Percentiles rank a stretch among this genome's conserved stretches.
phyloP scores from a whole-genome alignment of 2,888 invertebrate genomes.

The Chromoteleia sp. region DNA sequence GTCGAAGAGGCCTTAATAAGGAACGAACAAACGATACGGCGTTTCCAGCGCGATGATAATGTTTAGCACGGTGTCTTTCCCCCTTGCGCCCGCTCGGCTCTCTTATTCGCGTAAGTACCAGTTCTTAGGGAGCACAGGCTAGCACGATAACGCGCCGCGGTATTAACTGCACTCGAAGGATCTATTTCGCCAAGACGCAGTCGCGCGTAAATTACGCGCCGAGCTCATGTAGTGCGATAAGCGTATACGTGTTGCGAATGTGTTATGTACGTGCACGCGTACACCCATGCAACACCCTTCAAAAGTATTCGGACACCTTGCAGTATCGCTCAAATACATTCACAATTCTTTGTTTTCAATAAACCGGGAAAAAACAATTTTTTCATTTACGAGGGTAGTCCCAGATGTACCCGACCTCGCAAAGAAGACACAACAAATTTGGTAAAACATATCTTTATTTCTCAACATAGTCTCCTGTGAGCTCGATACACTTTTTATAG shows the following conservation, averaged over 20 bases:
- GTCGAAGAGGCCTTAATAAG: slow-evolving; percentile 63
- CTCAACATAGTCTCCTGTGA: no score
- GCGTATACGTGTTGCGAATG: slow-evolving; percentile 13
- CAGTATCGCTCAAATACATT: slow-evolving; percentile 7
- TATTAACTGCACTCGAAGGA: slow-evolving; percentile 66
- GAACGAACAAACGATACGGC: slow-evolving; percentile 60
- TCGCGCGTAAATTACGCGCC: slow-evolving; percentile 67
- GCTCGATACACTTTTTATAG: no score
- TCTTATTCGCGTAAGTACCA: slow-evolving; percentile 48
- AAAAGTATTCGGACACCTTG: slow-evolving; percentile 21
- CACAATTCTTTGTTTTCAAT: neutral
- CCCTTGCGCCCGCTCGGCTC: slow-evolving; percentile 13
- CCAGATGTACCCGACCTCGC: no score
- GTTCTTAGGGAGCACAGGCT: slow-evolving; percentile 59
- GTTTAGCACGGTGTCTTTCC: slow-evolving; percentile 55
- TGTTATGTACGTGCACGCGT: neutral
- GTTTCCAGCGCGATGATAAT: slow-evolving; percentile 56
- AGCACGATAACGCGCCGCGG: slow-evolving; percentile 62
- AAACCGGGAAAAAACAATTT: no score
- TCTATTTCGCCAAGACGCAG: slow-evolving; percentile 65
- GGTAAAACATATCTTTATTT: no score
- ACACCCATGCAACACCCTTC: slow-evolving; percentile 1
- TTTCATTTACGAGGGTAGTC: no score
- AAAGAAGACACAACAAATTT: no score
- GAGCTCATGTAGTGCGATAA: slow-evolving; percentile 55